A percentile compares a stretch with the other conserved stretches of the same genome.
Conservation (phyloP, 2,113 vertebrate species). For the Microcebus ravelobensis region DNA sequence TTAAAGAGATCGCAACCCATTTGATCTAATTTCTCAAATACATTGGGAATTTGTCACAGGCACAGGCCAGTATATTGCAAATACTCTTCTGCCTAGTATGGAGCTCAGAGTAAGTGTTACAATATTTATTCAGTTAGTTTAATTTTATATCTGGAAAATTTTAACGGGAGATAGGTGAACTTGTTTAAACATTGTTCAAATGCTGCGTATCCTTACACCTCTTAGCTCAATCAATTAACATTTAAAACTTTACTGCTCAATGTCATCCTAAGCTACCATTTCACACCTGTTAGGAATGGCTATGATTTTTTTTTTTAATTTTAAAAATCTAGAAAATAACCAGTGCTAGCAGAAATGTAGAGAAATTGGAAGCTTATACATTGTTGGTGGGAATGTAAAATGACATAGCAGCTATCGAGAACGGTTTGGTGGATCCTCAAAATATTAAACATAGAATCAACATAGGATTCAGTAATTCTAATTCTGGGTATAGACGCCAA, state of each 20-base stretch:
- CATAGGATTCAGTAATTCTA: background rate
- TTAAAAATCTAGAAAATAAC: background rate
- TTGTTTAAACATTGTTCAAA: background rate
- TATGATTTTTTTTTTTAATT: background rate
- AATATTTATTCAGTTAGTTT: background rate
- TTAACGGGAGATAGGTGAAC: background rate
- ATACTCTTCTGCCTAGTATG: background rate
- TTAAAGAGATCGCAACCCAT: background rate
- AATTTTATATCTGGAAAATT: conserved; percentile 10
- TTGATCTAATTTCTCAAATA: conserved; percentile 24
- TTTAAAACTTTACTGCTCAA: background rate
- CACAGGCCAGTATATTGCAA: background rate
- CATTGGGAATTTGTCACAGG: background rate
- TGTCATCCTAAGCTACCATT: background rate
- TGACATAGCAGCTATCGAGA: background rate
- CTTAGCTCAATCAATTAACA: background rate
- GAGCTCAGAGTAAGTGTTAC: background rate
- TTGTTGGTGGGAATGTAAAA: background rate
- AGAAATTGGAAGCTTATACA: background rate
- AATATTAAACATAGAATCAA: background rate
- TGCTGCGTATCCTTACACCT: background rate
- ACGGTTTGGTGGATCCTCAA: background rate
- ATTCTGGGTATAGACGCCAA: background rate
- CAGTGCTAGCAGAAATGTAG: background rate
- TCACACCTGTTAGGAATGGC: background rate